Conservation (phyloP, 2,797 vertebrate species). For the Diplodus puntazzo region DNA sequence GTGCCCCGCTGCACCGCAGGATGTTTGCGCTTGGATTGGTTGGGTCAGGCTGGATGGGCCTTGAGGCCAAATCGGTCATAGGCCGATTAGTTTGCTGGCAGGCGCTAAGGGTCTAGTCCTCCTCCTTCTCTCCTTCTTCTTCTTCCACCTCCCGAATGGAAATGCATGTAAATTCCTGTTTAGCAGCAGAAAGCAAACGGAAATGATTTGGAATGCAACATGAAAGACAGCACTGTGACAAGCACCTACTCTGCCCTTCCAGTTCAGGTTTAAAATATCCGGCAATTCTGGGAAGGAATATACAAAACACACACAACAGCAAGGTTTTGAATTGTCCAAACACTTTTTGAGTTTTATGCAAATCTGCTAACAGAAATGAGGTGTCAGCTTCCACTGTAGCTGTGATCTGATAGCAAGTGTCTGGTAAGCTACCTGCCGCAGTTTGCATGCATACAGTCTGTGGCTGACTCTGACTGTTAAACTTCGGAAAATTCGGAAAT, state of each 20-base stretch:
- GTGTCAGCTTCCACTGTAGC: conserved; percentile 1
- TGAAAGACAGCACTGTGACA: background rate
- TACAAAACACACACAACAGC: background rate
- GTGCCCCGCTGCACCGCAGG: background rate
- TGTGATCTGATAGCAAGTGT: conserved; percentile 28
- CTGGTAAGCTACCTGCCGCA: background rate
- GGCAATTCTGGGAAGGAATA: background rate
- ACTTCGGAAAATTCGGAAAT: background rate
- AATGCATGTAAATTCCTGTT: conserved; percentile 47
- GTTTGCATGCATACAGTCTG: conserved; percentile 1
- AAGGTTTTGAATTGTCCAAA: background rate
- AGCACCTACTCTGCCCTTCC: background rate
- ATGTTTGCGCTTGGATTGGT: conserved; percentile 48
- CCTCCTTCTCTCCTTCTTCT: conserved; percentile 15
- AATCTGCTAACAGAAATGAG: conserved; percentile 16
- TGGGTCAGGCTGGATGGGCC: conserved; percentile 28
- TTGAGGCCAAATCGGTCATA: conserved; percentile 58
- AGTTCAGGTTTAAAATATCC: background rate
- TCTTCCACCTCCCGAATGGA: conserved; percentile 21
- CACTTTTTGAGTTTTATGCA: background rate
- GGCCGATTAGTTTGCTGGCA: conserved; percentile 65
- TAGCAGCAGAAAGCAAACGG: conserved; percentile 15
- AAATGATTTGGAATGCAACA: conserved; percentile 16
- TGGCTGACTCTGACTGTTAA: background rate
- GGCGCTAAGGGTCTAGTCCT: conserved; percentile 39